Evolutionary conservation across 1,140 invertebrate species (phyloP).

Genomic region (Hesperophylax magnus): DNA sequence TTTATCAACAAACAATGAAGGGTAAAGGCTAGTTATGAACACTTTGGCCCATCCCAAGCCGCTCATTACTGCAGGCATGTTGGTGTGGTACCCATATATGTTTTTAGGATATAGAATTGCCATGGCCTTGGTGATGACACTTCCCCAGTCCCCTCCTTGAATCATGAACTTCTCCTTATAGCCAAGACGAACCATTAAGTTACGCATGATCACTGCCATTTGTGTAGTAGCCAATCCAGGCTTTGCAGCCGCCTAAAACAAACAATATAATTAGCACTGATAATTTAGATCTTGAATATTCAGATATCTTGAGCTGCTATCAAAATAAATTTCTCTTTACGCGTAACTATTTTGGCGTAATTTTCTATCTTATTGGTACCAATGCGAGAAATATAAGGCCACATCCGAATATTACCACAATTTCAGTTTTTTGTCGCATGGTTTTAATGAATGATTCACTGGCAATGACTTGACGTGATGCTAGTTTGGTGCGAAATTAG

Average conservation of each 20-base stretch:
- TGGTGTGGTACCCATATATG: constrained; percentile 73
- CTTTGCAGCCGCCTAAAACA: constrained; percentile 69
- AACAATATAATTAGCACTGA: no score
- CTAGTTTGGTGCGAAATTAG: no score
- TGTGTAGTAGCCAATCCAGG: constrained; percentile 76
- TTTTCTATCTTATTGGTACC: no score
- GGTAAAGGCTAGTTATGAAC: constrained; percentile 57
- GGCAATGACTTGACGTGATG: no score
- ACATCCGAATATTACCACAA: no score
- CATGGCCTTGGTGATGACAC: constrained; percentile 73
- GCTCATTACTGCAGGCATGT: constrained; percentile 57
- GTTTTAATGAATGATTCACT: no score
- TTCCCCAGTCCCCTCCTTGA: constrained; percentile 91
- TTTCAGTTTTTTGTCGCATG: no score
- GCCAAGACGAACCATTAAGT: constrained; percentile 87
- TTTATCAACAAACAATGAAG: constrained; percentile 61
- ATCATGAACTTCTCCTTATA: constrained; percentile 79
- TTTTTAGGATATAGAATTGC: constrained; percentile 80
- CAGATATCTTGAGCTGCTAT: no score
- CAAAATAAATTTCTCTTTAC: no score
- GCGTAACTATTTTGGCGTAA: no score
- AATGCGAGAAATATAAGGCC: no score
- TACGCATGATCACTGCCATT: constrained; percentile 82
- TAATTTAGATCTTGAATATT: no score
- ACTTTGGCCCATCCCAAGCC: constrained; percentile 28